A percentile compares a stretch with the other conserved stretches of the same genome.
These are phyloP conservation scores for Branchinecta lynchi DNA, from an alignment of 1,140 invertebrate genomes.

Conservation along the genomic window DNA sequence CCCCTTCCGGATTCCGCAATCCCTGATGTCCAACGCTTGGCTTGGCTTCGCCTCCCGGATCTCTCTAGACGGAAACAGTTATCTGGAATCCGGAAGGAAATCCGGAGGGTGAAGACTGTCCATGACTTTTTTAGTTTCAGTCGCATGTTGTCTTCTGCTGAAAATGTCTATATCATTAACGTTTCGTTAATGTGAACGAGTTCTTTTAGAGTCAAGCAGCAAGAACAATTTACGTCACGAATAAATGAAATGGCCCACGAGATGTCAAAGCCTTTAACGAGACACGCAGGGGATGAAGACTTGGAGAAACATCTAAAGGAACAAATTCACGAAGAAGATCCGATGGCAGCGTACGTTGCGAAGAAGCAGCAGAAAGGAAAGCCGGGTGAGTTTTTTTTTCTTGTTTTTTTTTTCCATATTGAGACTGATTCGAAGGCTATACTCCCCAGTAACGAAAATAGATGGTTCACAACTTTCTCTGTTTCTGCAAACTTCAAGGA, in stretches of 20 bases:
- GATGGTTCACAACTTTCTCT: no score
- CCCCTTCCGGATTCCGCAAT: background rate
- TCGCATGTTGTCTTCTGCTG: background rate
- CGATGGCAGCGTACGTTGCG: slow-evolving; percentile 75
- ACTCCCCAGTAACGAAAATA: no score
- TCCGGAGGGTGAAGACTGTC: no score
- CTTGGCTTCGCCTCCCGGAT: background rate
- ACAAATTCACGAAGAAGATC: slow-evolving; percentile 68
- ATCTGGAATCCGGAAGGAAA: no score
- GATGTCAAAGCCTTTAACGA: slow-evolving; percentile 73
- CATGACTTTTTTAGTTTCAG: background rate
- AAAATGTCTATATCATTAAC: background rate
- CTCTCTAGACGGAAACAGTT: background rate
- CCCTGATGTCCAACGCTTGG: background rate
- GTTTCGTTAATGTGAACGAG: background rate
- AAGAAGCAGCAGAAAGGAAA: slow-evolving; percentile 45
- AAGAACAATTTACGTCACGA: slow-evolving; percentile 48
- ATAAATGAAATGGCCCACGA: slow-evolving; percentile 58
- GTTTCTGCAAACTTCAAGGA: no score
- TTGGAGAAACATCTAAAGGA: slow-evolving; percentile 57
- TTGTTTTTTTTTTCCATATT: background rate
- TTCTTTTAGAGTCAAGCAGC: slow-evolving; percentile 43
- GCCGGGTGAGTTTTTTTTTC: slow-evolving; percentile 22
- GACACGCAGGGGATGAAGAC: slow-evolving; percentile 74
- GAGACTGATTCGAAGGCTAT: no score